Evolutionary conservation across 2,113 vertebrate genomes (phyloP), one percentile per base, ranked within the genome.

Genomic region (Scopus umbretta): DNA sequence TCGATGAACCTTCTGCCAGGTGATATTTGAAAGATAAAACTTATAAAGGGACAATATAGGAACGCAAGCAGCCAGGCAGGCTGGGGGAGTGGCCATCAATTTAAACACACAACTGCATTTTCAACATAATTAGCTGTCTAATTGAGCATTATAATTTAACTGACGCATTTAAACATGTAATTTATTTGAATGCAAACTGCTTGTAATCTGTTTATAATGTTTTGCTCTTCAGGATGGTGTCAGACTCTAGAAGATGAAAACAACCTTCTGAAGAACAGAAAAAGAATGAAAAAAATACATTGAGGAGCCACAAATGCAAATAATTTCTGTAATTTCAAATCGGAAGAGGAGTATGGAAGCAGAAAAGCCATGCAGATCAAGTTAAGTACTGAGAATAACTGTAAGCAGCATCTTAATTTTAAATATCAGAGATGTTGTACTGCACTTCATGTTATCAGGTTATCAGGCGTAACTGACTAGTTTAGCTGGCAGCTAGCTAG

Each of bases 91-190:
- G 95, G 90, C 74, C 61, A 61, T 89, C 50, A 47, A 34, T 72
- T 91, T 92, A 78, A 81, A 56, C 72, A 90, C 78, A 76, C 86
- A 95, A 89, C 84, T 96, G 91, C 93, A 87, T 96, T 97, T 98
- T 97, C 97, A 97, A 89, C 81, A 63, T 96, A 97, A 97, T 97
- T 98, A 97, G 84, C 53, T 96, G 58, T 97, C 94, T 97, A 98
- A 97, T 97, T 97, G 97, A 86, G 93, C 96, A 96, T 93, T 95
- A 25, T 88, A 11, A 34, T 90, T 90, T 87, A 97, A 82, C 84
- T 93, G 92, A 96, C 79, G 50, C 29, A 66, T 96, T 95, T 96
- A 94, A 95, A 96, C 90, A 92, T 73, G 75, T 96, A 97, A 94
- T 97, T 97, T 96, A 94, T 97, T 95, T 86, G 49, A 92, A 94